Conservation (phyloP, 2,113 vertebrate species). For the Oncorhynchus keta region DNA sequence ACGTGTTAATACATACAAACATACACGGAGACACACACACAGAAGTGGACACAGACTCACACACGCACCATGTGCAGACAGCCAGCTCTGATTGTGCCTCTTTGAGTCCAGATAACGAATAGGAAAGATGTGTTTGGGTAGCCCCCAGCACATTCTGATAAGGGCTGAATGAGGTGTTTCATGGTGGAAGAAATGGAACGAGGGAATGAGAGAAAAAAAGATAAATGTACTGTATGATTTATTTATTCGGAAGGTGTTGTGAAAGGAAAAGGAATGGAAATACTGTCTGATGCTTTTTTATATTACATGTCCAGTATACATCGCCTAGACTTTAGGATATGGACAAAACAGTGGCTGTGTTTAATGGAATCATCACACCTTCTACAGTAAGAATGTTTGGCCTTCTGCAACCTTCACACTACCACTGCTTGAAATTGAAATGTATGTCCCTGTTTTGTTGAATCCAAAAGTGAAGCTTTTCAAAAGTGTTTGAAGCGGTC, state of each 20-base stretch:
- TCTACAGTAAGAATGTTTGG: no score
- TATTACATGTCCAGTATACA: no score
- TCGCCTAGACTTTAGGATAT: no score
- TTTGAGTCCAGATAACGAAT: background rate
- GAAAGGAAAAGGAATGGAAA: background rate
- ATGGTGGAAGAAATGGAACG: constrained; percentile 1
- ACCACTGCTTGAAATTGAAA: no score
- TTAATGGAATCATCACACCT: no score
- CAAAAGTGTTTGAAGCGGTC: background rate
- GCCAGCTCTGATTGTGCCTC: background rate
- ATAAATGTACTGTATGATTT: background rate
- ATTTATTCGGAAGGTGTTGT: background rate
- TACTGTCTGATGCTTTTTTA: background rate
- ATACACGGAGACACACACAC: background rate
- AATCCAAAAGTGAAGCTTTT: background rate
- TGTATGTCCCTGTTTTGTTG: no score
- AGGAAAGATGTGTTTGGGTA: background rate
- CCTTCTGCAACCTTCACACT: no score
- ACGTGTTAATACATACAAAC: no score
- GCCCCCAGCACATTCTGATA: constrained; percentile 5
- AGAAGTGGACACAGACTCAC: background rate
- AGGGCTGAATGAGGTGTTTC: constrained; percentile 1
- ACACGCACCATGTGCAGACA: background rate
- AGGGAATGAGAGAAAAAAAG: background rate
- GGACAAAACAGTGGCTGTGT: no score